Conservation (phyloP, 2,113 vertebrate species). For the Hoplias malabaricus region DNA sequence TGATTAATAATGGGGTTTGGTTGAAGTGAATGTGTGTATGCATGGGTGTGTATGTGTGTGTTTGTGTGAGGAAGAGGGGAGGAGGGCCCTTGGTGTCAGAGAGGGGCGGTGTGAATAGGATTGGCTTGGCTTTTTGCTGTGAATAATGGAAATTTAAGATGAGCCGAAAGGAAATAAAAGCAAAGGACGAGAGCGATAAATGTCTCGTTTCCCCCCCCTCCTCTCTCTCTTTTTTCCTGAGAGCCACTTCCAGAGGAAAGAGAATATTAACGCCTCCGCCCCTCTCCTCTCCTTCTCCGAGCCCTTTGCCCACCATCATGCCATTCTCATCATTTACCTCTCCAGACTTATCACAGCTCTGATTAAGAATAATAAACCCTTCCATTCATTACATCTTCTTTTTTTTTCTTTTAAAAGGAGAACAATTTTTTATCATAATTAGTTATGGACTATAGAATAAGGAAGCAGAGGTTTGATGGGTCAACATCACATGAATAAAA, state of each 20-base stretch:
- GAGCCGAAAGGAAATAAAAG: slow-evolving; percentile 70
- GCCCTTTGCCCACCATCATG: slow-evolving; percentile 50
- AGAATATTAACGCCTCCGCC: slow-evolving; percentile 57
- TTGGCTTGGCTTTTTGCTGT: slow-evolving; percentile 69
- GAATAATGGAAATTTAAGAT: slow-evolving; percentile 77
- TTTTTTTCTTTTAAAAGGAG: slow-evolving; percentile 14
- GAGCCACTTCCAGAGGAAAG: slow-evolving; percentile 58
- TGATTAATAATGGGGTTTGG: slow-evolving; percentile 76
- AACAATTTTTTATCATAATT: too few species aligned
- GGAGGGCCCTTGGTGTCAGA: slow-evolving; percentile 62
- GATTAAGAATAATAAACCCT: slow-evolving; percentile 67
- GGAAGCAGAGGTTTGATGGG: neutral
- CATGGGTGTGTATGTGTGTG: slow-evolving; percentile 45
- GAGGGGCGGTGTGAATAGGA: slow-evolving; percentile 67
- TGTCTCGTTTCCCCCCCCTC: slow-evolving; percentile 43
- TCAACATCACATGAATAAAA: neutral
- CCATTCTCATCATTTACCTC: slow-evolving; percentile 48
- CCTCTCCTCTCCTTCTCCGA: slow-evolving; percentile 37
- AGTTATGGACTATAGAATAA: neutral
- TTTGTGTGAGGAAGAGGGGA: slow-evolving; percentile 4
- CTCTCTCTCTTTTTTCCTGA: slow-evolving; percentile 41
- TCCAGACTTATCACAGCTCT: slow-evolving; percentile 46
- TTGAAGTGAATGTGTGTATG: slow-evolving; percentile 51
- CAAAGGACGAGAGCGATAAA: slow-evolving; percentile 65
- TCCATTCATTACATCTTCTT: slow-evolving; percentile 51